These are phyloP conservation scores for Sphyrna mokarran DNA, from an alignment of 2,113 vertebrate species.

Conservation along the genomic window DNA sequence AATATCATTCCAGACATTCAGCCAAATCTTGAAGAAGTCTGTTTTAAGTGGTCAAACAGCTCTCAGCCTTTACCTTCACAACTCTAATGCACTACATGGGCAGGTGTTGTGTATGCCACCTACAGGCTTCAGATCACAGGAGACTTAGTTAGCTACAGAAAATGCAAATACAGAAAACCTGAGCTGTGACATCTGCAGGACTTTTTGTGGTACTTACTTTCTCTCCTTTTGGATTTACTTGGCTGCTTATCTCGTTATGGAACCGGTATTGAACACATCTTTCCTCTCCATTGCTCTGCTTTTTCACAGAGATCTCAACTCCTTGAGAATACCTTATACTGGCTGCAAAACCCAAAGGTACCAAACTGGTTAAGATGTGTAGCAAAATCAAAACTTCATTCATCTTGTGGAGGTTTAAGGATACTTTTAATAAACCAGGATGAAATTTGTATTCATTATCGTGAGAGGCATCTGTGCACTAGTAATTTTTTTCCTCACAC, in stretches of 20 bases:
- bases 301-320: neutral
- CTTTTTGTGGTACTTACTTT: neutral
- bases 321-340: conserved; percentile 17
- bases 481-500: neutral
- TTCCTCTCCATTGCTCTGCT: neutral
- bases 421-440: neutral
- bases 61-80: neutral
- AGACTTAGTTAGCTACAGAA: neutral
- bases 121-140: neutral
- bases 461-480: neutral
- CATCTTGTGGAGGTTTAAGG: neutral
- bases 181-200: neutral
- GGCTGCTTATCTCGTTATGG: neutral
- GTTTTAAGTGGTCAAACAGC: neutral
- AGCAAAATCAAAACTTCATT: neutral
- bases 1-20: neutral
- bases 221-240: conserved; percentile 13
- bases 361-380: neutral
- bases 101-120: no score
- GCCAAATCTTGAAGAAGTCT: neutral
- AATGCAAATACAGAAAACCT: neutral
- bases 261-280: conserved; percentile 15
- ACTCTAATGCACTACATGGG: neutral
- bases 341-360: neutral
- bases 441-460: neutral